Evolutionary conservation across 2,113 vertebrate genomes (phyloP), one percentile per base, ranked within the genome.

Genomic region (Zosterops borbonicus): DNA sequence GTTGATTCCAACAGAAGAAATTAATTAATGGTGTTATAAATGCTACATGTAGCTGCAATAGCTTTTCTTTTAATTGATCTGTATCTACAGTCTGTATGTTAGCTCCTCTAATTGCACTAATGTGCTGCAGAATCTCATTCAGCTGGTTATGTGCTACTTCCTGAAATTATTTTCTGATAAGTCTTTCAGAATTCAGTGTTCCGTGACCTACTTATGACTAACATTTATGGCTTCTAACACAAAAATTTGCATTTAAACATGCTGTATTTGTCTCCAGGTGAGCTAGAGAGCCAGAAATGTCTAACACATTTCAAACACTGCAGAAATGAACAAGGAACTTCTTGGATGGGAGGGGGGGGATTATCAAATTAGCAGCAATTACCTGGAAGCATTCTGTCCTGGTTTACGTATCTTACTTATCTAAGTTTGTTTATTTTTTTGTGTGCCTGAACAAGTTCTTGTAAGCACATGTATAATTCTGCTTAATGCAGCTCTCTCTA

Each of bases 381-480:
- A 86, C 52, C 41, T 94, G 41, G 44, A 92, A 94, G 49, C 33
- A 22, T 9, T 94, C 60, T 77, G 68, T 76, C 29, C 55, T 77
- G 35, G 11, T 70, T 95, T 88, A 83, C 59, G 85, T 84, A 67
- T 81, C 68, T 55, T 78, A 42, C 28, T 46, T 46, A 46, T 46
- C 21, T 35, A 28, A 44, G 77, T 75, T 67, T 74, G n/a, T 80
- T 71, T 94, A 49, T 82, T 82, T 89, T 49, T 69, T 55, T 87
- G 65, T 76, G 56, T 67, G 89, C 47, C 28, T 52, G 65, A 87
- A 76, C 28, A 63, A 80, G n/a, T 86, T 86, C 68, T 42, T 92
- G 68, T 77, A 86, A 90, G 79, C 44, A 68, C 35, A 60, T 37
- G 49, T 42, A 35, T 52, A 29, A 71, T 56, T 85, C 67, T 90